Conservation (phyloP, 2,113 vertebrate genomes). For the Perca fluviatilis region DNA sequence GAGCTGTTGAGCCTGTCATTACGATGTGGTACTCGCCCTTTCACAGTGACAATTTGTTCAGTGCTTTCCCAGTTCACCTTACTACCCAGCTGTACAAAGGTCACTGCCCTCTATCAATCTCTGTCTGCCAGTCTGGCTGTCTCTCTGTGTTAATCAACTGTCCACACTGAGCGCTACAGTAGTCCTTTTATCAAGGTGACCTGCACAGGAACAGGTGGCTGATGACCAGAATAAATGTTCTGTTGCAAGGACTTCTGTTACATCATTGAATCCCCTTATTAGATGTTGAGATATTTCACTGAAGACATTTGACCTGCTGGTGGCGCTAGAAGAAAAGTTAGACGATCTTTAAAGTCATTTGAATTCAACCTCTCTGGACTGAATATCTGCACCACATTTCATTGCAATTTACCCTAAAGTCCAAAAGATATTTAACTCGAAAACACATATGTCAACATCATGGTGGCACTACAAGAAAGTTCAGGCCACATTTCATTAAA, state of each 20-base stretch:
- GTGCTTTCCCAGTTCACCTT: constrained; percentile 72
- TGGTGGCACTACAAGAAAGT: background rate
- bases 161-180: constrained; percentile 9
- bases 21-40: constrained; percentile 55
- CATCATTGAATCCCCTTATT: background rate
- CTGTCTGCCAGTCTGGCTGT: constrained; percentile 47
- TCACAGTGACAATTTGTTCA: constrained; percentile 79
- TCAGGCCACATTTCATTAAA: constrained; percentile 1
- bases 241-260: constrained; percentile 20
- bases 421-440: background rate
- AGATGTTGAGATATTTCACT: background rate
- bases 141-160: constrained; percentile 58
- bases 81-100: constrained; percentile 50
- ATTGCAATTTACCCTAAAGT: background rate
- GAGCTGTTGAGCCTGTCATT: constrained; percentile 72
- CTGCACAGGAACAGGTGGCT: constrained; percentile 1
- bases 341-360: too few relatives aligned
- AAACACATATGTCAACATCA: constrained; percentile 4
- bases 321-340: background rate
- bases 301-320: background rate
- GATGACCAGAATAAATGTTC: constrained; percentile 39
- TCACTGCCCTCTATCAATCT: constrained; percentile 64
- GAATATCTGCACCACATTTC: background rate
- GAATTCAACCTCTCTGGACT: background rate
- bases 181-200: constrained; percentile 21